These are phyloP conservation scores for Lycaon pictus DNA, from an alignment of 2,113 vertebrate species.

Conservation along the genomic window DNA sequence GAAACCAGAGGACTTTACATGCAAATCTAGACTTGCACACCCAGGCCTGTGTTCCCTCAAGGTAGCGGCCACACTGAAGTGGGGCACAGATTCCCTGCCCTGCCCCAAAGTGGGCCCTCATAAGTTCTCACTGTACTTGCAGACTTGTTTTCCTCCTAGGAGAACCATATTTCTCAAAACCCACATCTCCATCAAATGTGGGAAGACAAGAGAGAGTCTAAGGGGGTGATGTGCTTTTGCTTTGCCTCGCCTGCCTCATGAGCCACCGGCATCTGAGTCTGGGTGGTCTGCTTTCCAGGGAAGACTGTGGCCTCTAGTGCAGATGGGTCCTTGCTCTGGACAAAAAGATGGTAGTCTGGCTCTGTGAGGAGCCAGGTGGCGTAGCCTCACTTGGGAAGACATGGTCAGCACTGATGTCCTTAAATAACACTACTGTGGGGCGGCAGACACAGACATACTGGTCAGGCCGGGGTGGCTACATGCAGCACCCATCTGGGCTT, in stretches of 20 bases:
- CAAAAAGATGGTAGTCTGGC: neutral
- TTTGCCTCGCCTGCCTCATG: neutral
- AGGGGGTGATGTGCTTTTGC: fast-evolving
- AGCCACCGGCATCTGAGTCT: neutral
- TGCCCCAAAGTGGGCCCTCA: fast-evolving
- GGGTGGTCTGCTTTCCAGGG: neutral
- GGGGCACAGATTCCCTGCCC: fast-evolving
- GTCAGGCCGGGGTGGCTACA: neutral
- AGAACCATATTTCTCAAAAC: neutral
- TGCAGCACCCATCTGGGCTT: neutral
- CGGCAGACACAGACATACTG: neutral
- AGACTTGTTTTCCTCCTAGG: neutral
- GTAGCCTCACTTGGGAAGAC: neutral
- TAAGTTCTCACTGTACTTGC: neutral
- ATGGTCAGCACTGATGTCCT: fast-evolving
- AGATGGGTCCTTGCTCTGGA: neutral
- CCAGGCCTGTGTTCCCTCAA: neutral
- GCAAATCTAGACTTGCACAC: neutral
- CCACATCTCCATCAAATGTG: neutral
- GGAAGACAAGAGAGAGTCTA: neutral
- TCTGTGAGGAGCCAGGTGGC: neutral
- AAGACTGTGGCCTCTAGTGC: neutral
- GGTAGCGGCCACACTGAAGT: neutral
- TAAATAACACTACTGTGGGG: neutral
- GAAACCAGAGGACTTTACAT: constrained; percentile 2